Evolutionary conservation across 2,113 vertebrate species (phyloP).

Genomic region (Pao palembangensis): DNA sequence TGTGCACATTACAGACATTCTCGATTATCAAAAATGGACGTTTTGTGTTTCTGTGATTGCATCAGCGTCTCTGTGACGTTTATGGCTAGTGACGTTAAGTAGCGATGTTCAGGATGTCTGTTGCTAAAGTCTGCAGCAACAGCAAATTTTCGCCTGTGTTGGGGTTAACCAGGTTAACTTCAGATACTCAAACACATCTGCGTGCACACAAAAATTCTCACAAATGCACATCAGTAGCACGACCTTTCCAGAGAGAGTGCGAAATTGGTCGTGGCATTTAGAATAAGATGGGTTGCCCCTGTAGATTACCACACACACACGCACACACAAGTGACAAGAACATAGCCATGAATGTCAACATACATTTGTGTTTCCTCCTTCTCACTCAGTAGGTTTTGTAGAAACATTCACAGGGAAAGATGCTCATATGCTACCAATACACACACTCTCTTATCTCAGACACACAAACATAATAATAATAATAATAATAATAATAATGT

Average conservation of each 20-base stretch:
- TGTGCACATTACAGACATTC: too few species aligned
- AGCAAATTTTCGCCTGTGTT: constrained; percentile 60
- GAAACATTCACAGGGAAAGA: constrained; percentile 52
- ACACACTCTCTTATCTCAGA: background rate
- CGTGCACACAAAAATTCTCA: constrained; percentile 37
- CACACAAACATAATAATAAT: background rate
- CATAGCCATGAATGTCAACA: constrained; percentile 60
- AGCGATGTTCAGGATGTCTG: constrained; percentile 36
- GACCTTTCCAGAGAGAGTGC: constrained; percentile 74
- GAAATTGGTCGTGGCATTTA: constrained; percentile 78
- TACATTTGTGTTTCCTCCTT: constrained; percentile 51
- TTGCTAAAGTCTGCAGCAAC: constrained; percentile 62
- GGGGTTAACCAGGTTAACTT: constrained; percentile 72
- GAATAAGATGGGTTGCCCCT: constrained; percentile 65
- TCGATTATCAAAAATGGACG: too few species aligned
- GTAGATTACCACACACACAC: constrained; percentile 46
- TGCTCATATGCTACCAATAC: constrained; percentile 35
- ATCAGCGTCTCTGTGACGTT: constrained; percentile 45
- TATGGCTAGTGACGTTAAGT: constrained; percentile 62
- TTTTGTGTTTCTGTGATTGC: constrained; percentile 23
- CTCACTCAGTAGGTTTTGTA: constrained; percentile 67
- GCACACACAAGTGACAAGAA: constrained; percentile 50
- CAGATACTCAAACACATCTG: constrained; percentile 44
- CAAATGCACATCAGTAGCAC: constrained; percentile 40
- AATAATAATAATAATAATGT: background rate